Evolutionary conservation across 2,797 vertebrate genomes (phyloP), one percentile per base, ranked within the genome.

Genomic region (Tadarida brasiliensis): DNA sequence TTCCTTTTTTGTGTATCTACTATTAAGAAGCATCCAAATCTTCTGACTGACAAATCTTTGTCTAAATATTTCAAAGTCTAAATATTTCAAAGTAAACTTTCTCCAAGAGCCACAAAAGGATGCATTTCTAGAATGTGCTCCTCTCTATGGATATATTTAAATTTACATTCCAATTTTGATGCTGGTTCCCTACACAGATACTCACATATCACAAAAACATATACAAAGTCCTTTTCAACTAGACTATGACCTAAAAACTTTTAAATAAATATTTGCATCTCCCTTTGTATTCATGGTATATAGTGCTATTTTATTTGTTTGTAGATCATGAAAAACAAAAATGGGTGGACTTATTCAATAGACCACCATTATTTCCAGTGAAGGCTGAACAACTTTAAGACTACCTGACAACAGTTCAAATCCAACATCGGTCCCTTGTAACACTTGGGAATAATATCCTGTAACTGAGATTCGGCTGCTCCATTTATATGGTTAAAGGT

Each of bases 21-120:
- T 61, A 24, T 5, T 54, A 5, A 51, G 15, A 5, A 51, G 15
- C 3, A 30, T 68, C 11, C 28, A 93, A 63, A 88, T 67, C 6
- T 80, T 85, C 9, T 70, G 24, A 67, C 15, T 77, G 70, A 49
- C n/a, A 90, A 9, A 54, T 59, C 59, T 20, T 85, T 65, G 8
- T 65, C 49, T 89, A 89, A 88, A 73, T 80, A 93, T 49, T 95
- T 85, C 39, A 80, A 83, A 78, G 24, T 67, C 44, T 87, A 87
- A 87, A 80, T 77, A 92, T 39, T 95, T 82, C 39, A 82, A 81
- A 73, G 28, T 10, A 82, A 65, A n/a, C 59, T 91, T 94, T 77
- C 26, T 88, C 12, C 49, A 54, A 82, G 8, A 90, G 17, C 6
- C 33, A 76, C 54, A 35, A 7, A 54, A n/a, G 1, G 22, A n/a